Percentiles rank a stretch among this genome's conserved stretches.
Conservation (phyloP, 2,888 invertebrate species). For the Andrena bucephala region DNA sequence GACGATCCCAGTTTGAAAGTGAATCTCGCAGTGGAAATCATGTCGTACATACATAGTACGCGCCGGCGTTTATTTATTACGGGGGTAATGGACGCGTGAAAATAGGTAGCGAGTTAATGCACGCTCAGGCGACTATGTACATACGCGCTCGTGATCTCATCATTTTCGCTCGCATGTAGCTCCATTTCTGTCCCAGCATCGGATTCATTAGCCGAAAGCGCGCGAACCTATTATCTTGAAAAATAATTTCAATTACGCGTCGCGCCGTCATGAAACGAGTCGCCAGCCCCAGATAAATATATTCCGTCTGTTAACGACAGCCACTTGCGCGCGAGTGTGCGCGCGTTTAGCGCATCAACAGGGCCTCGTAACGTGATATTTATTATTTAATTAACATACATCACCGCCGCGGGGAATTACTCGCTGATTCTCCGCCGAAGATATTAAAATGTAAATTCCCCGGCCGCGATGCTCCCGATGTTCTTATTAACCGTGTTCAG, state of each 20-base stretch:
- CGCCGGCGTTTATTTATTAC: constrained; percentile 2
- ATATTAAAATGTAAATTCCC: constrained; percentile 22
- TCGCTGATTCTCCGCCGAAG: constrained; percentile 6
- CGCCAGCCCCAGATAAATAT: constrained; percentile 71
- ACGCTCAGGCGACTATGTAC: background rate
- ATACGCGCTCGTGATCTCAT: background rate
- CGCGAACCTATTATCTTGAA: constrained; percentile 24
- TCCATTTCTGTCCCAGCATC: constrained; percentile 12
- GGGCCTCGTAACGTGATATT: constrained; percentile 63
- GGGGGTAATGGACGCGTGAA: constrained; percentile 8
- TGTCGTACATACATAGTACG: background rate
- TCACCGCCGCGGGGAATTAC: constrained; percentile 21
- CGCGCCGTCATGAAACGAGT: constrained; percentile 66
- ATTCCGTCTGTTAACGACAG: constrained; percentile 67
- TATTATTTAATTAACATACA: constrained; percentile 69
- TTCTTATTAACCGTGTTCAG: constrained; percentile 20
- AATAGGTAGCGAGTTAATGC: constrained; percentile 21
- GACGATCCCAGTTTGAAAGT: background rate
- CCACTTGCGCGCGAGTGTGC: constrained; percentile 48
- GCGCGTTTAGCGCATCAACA: constrained; percentile 76
- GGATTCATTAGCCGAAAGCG: constrained; percentile 39
- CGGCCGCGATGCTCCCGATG: background rate
- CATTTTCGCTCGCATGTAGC: constrained; percentile 19
- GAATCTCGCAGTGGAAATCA: constrained; percentile 4
- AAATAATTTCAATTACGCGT: constrained; percentile 71